Base-by-base conservation (phyloP, 2,888 invertebrate genomes). In the Rhaphigaster nebulosa region DNA sequence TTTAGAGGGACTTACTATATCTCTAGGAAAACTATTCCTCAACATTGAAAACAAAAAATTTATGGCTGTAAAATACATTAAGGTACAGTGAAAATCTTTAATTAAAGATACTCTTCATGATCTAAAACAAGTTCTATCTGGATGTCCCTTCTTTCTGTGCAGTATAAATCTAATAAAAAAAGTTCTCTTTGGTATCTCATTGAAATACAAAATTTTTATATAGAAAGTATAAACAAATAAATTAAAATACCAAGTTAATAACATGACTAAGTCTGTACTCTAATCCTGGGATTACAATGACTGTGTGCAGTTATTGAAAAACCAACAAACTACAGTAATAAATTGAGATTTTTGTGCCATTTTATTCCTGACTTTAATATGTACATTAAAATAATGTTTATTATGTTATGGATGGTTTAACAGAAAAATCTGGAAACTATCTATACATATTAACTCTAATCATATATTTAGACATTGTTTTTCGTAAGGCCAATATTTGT, bases 401-500 rank as follows among this genome's bases (percentile, higher is more conserved):
- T 20, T 76, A 23, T 38, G 5, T 20, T 23, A 34, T 38, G 18
- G 15, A 70, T 34, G 20, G 70, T 38, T 38, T 76, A 76, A 76
- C 34, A 76, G 1, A 20, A 34, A 20, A 8, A 76, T 38, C 20
- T 38, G 20, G 23, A 76, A 76, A 76, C 70, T 34, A 76, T 1
- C 38, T 38, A 76, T 23, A n/a, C n/a, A n/a, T n/a, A 38, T 76
- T 38, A 76, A 76, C 2, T 20, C 45, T 45, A 41, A 84, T 45
- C 6, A 84, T 76, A 70, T 70, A 34, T 89, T 89, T 89, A 89
- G 89, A 89, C 65, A 89, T 89, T 70, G 65, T 60, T 76, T 89
- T 89, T 50, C n/a, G 20, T 76, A 89, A 89, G 89, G 89, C 89
- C 76, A 89, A 89, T 89, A 50, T 89, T 50, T 76, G n/a, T n/a